A percentile compares a stretch with the other conserved stretches of the same genome.
Conservation (phyloP, 1,140 invertebrate genomes). For the Procambarus virginalis region DNA sequence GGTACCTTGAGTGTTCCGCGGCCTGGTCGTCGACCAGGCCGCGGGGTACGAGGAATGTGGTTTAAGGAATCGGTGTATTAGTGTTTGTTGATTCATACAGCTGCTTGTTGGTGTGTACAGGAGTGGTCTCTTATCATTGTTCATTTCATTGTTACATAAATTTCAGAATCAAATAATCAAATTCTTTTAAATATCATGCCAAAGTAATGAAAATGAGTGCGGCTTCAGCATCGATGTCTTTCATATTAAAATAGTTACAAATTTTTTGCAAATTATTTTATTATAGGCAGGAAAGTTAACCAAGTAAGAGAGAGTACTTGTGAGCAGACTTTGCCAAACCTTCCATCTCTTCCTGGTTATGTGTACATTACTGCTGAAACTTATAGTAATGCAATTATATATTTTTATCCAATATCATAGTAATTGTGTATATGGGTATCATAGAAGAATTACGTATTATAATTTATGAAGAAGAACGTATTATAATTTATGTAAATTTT, state of each 20-base stretch:
- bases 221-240: constrained; percentile 34
- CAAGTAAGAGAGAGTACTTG: constrained; percentile 32
- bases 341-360: constrained; percentile 29
- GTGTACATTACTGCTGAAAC: constrained; percentile 25
- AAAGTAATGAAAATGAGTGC: not conserved
- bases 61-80: not conserved
- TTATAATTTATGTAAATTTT: constrained; percentile 58
- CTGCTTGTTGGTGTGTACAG: constrained; percentile 5
- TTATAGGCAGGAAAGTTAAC: constrained; percentile 26
- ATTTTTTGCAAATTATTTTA: not conserved
- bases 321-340: constrained; percentile 40
- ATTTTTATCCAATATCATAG: constrained; percentile 59
- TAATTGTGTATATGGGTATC: constrained; percentile 44
- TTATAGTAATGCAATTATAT: constrained; percentile 45
- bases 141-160: not conserved
- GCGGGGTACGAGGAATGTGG: not conserved
- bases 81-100: not conserved
- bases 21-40: not conserved
- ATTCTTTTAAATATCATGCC: not conserved
- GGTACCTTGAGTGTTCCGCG: too few relatives aligned
- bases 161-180: not conserved
- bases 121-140: constrained; percentile 16
- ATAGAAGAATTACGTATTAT: too few relatives aligned
- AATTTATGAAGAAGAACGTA: too few relatives aligned
- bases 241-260: constrained; percentile 23